Conservation (phyloP, 2,113 vertebrate species). For the Aegotheles bennettii region DNA sequence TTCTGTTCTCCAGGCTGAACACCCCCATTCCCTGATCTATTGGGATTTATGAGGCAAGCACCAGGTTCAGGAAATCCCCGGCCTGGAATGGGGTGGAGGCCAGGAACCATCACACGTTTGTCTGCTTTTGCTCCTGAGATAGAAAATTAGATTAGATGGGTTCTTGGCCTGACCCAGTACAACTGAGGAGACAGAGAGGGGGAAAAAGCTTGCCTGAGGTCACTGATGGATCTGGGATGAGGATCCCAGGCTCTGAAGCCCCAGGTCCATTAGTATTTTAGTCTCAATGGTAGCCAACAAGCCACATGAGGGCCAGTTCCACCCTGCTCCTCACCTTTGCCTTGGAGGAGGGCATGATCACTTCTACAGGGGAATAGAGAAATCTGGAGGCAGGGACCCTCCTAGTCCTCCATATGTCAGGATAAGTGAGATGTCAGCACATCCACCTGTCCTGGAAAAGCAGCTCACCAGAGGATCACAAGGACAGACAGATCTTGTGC, state of each 20-base stretch:
- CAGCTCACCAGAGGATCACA: neutral
- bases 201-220: neutral
- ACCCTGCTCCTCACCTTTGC: neutral
- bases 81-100: neutral
- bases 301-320: neutral
- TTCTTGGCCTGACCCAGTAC: neutral
- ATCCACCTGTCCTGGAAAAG: neutral
- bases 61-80: neutral
- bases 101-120: neutral
- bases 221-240: neutral
- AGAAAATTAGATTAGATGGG: neutral
- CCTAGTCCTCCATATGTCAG: fast-evolving
- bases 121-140: neutral
- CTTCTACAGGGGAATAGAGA: neutral
- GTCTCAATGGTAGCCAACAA: neutral
- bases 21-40: neutral
- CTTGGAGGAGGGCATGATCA: neutral
- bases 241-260: neutral
- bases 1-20: no score
- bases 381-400: neutral
- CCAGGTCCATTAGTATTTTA: neutral
- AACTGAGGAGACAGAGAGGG: neutral
- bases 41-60: neutral
- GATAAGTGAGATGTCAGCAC: fast-evolving
- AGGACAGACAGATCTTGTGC: neutral